Evolutionary conservation across 2,888 invertebrate genomes (phyloP), one percentile per base, ranked within the genome.

Genomic region (Cephonodes hylas): DNA sequence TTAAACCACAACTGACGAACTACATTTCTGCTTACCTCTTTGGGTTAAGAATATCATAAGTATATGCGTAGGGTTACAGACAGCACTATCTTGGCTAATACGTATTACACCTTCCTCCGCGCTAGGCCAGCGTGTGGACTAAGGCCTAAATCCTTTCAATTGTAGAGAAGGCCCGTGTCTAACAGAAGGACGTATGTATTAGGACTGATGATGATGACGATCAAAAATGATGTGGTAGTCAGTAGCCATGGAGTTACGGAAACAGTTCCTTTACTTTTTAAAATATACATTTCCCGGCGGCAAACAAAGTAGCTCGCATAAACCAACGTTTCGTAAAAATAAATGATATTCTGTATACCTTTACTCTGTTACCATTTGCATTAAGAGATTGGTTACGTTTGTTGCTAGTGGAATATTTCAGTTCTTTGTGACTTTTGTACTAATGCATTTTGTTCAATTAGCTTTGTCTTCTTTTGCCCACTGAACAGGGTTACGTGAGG

Each of bases 331-430:
- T 46, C 23, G 58, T 60, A 20, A 63, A 38, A 61, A 59, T 57
- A 66, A 66, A 61, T 61, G 61, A 61, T 58, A 59, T 44, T 34
- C 44, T 45, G 25, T 62, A 61, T 60, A 62, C 42, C 58, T 53
- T 58, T 45, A 57, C 60, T 48, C 42, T 38, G 59, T 62, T 38
- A 61, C 45, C 57, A 62, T 65, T 57, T 65, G 64, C 65, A 65
- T 67, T 66, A 66, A 58, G 62, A 53, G 58, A 65, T 69, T 63
- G 59, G 60, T 44, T 60, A 18, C 23, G 42, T 58, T 59, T 45
- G 44, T 58, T 63, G 56, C 42, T 22, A 18, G 42, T 63, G 44
- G 18, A 34, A 42, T 42, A 63, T 60, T 62, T 46, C 45, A 59
- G 15, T 45, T 25, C 38, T 63, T 58, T 60, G 60, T 58, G 44